A percentile compares a stretch with the other conserved stretches of the same genome.
phyloP scores from a whole-genome alignment of 2,888 invertebrate genomes.

The Slavum lentiscoides region DNA sequence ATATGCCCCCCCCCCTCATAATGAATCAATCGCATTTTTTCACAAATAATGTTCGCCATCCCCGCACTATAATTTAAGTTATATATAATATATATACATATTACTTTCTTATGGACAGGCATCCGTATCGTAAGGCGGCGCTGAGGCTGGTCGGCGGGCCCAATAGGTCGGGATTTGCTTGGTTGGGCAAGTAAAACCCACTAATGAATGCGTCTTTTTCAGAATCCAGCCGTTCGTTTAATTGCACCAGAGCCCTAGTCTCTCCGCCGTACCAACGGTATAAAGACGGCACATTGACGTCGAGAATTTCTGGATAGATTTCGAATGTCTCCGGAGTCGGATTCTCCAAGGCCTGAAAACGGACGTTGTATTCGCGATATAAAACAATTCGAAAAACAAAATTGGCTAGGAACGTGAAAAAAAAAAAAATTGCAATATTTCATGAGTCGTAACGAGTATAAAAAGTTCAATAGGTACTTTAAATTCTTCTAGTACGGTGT shows the following conservation, averaged over 20 bases:
- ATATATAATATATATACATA: too few relatives aligned
- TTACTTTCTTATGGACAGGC: conserved; percentile 69
- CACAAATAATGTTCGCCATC: too few relatives aligned
- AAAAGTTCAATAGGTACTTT: conserved; percentile 58
- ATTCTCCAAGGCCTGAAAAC: conserved; percentile 10
- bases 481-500: conserved; percentile 61
- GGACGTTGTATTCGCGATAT: background rate
- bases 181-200: conserved; percentile 71
- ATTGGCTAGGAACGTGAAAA: too few relatives aligned
- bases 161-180: conserved; percentile 69
- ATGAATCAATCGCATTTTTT: too few relatives aligned
- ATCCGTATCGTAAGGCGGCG: conserved; percentile 73
- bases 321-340: conserved; percentile 67
- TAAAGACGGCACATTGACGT: background rate
- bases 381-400: too few relatives aligned
- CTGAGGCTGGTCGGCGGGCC: conserved; percentile 72
- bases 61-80: too few relatives aligned
- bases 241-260: conserved; percentile 65
- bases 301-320: conserved; percentile 61
- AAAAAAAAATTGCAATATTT: background rate
- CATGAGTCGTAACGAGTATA: too few relatives aligned
- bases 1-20: too few relatives aligned
- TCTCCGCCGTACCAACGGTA: conserved; percentile 70
- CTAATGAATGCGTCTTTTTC: conserved; percentile 61
- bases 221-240: conserved; percentile 64